These are phyloP conservation scores for Gallinago jamesoni DNA, from an alignment of 2,113 vertebrate genomes.

Conservation along the genomic window DNA sequence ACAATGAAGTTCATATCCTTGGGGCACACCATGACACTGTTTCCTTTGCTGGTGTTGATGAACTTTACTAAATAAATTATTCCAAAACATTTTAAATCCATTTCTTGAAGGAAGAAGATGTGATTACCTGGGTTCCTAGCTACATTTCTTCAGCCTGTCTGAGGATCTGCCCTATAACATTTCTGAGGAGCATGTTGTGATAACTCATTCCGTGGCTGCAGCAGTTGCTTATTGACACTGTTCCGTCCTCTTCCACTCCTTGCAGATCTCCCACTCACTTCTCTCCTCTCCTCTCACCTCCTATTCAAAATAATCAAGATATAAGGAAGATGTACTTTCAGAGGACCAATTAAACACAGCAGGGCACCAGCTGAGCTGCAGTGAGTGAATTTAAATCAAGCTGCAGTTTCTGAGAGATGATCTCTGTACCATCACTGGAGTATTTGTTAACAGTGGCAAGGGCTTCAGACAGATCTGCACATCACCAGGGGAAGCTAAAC, in stretches of 20 bases:
- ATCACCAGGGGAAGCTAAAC: neutral
- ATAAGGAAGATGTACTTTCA: conserved; percentile 26
- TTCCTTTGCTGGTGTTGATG: neutral
- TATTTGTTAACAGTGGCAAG: neutral
- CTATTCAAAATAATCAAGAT: conserved; percentile 36
- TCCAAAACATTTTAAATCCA: neutral
- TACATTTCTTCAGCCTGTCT: neutral
- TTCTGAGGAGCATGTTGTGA: neutral
- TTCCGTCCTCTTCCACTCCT: neutral
- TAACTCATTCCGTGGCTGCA: neutral
- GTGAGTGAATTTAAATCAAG: conserved; percentile 60
- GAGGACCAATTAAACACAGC: conserved; percentile 56
- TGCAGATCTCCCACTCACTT: neutral
- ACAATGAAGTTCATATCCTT: neutral
- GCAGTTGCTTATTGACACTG: neutral
- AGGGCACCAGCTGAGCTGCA: conserved; percentile 20
- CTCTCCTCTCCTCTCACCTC: neutral
- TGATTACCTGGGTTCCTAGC: neutral
- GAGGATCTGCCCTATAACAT: neutral
- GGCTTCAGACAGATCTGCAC: neutral
- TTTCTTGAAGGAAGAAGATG: neutral
- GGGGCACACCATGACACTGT: neutral
- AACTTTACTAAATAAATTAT: neutral
- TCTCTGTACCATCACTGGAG: neutral
- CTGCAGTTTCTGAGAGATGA: conserved; percentile 6